Percentiles rank a stretch among this genome's conserved stretches.
Conservation (phyloP, 2,113 vertebrate genomes). For the Rhadina sibilatrix region DNA sequence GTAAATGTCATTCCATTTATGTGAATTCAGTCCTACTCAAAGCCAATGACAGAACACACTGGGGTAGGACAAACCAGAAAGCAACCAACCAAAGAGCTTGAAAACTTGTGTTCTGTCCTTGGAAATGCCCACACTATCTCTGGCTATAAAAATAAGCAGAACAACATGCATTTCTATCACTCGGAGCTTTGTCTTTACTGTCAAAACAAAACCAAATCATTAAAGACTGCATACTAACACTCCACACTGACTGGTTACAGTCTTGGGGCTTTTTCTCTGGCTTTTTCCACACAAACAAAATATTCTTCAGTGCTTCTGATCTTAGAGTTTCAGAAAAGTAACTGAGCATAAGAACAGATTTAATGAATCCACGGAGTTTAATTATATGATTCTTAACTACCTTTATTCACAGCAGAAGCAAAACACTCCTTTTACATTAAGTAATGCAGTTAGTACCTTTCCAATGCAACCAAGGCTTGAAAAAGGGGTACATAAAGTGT, state of each 20-base stretch:
- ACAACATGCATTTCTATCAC: slow-evolving; percentile 63
- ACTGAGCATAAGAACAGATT: neutral
- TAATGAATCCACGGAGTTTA: neutral
- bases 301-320: neutral
- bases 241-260: slow-evolving; percentile 1
- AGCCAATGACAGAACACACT: slow-evolving; percentile 75
- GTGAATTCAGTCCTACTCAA: slow-evolving; percentile 62
- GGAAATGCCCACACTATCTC: slow-evolving; percentile 75
- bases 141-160: slow-evolving; percentile 73
- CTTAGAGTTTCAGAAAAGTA: neutral
- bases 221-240: slow-evolving; percentile 53
- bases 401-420: neutral
- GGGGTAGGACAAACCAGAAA: slow-evolving; percentile 71
- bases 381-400: neutral
- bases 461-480: neutral
- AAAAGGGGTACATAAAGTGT: neutral
- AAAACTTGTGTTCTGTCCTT: slow-evolving; percentile 89
- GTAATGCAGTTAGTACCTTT: neutral
- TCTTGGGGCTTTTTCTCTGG: neutral
- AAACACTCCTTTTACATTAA: neutral
- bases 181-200: neutral
- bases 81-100: slow-evolving; percentile 71
- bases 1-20: slow-evolving; percentile 62
- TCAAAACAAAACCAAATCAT: neutral
- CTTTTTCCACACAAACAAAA: neutral